A percentile compares a stretch with the other conserved stretches of the same genome.
These are phyloP conservation scores for Poecilia latipinna DNA, from an alignment of 2,113 vertebrate genomes.

Conservation along the genomic window DNA sequence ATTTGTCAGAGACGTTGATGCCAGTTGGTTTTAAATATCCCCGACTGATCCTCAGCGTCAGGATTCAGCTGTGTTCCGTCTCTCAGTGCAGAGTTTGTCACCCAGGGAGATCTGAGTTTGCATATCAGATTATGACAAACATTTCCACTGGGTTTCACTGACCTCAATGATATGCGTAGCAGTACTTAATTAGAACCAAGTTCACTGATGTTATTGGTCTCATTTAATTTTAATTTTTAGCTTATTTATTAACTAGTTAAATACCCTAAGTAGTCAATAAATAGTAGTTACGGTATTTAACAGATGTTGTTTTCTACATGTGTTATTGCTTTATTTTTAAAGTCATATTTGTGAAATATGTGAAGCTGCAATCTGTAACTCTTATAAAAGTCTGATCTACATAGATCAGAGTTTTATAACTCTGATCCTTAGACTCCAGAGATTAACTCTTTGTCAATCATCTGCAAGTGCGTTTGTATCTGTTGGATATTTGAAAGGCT, in stretches of 20 bases:
- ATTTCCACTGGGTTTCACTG: conserved; percentile 36
- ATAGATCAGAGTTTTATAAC: not conserved
- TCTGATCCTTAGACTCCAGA: not conserved
- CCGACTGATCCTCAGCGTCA: conserved; percentile 55
- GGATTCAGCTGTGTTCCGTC: conserved; percentile 48
- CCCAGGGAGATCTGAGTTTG: conserved; percentile 49
- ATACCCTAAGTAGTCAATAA: too few species aligned
- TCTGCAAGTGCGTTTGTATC: not conserved
- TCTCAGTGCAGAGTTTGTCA: conserved; percentile 46
- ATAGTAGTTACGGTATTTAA: too few species aligned
- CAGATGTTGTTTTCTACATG: too few species aligned
- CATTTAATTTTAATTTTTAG: not conserved
- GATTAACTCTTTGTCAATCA: not conserved
- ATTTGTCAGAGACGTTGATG: conserved; percentile 74
- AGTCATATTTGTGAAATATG: too few species aligned
- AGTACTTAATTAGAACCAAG: not conserved
- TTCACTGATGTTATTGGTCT: not conserved
- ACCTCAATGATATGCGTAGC: conserved; percentile 42
- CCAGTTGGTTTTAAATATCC: conserved; percentile 65
- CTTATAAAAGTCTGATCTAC: not conserved
- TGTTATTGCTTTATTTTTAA: too few species aligned
- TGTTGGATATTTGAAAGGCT: not conserved
- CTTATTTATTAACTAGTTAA: not conserved
- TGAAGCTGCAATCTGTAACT: too few species aligned
- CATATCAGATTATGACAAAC: conserved; percentile 33